Conservation (phyloP, 2,113 vertebrate genomes). For the Azemiops feae region DNA sequence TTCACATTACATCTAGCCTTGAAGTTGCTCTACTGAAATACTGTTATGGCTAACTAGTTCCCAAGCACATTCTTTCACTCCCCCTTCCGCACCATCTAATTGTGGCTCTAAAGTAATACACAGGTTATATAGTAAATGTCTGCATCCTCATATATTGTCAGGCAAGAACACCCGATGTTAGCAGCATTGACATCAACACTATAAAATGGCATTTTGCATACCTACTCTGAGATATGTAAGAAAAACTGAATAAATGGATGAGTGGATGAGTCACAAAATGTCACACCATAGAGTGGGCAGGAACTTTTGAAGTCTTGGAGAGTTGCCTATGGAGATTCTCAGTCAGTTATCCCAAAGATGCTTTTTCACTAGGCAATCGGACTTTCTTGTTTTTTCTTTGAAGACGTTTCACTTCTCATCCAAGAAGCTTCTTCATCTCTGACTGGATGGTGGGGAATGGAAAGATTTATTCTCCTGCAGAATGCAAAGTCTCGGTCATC, state of each 20-base stretch:
- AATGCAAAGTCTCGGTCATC: neutral
- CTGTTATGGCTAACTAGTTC: no score
- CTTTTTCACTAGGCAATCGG: neutral
- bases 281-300: neutral
- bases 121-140: no score
- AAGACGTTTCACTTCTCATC: neutral
- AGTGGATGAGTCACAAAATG: neutral
- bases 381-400: neutral
- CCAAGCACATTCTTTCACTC: no score
- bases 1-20: no score
- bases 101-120: no score
- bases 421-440: neutral
- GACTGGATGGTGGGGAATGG: neutral
- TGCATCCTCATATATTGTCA: no score
- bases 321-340: neutral
- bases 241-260: neutral
- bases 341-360: neutral
- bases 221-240: neutral
- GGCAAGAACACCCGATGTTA: no score
- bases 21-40: no score
- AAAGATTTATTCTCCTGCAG: neutral
- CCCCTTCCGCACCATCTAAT: no score
- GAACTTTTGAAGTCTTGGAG: neutral
- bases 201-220: neutral
- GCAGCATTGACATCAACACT: no score